These are phyloP conservation scores for Tetragnatha versicolor DNA, from an alignment of 1,140 invertebrate genomes.

Conservation along the genomic window DNA sequence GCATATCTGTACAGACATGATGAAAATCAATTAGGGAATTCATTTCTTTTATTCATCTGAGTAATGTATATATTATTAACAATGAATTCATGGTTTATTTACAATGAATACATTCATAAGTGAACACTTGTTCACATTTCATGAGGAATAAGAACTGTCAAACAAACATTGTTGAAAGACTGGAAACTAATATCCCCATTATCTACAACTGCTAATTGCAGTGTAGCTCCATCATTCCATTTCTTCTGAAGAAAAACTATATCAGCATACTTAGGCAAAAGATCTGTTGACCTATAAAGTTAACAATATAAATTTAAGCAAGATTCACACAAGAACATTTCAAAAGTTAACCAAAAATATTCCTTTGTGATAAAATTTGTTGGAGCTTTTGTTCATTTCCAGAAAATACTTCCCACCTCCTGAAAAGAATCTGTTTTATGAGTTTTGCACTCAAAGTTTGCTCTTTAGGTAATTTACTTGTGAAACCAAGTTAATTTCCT, in stretches of 20 bases:
- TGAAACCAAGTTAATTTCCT: too few relatives aligned
- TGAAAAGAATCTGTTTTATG: not conserved
- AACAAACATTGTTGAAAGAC: constrained; percentile 56
- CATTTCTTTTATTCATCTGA: too few relatives aligned
- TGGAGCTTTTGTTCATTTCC: too few relatives aligned
- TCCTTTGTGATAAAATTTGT: too few relatives aligned
- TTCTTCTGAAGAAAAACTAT: constrained; percentile 34
- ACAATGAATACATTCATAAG: too few relatives aligned
- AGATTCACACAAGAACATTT: not conserved
- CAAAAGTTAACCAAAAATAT: not conserved
- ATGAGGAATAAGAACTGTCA: constrained; percentile 43
- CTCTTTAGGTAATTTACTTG: too few relatives aligned
- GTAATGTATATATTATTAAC: too few relatives aligned
- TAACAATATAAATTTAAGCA: constrained; percentile 20
- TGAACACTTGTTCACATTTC: not conserved
- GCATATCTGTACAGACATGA: too few relatives aligned
- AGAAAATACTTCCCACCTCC: not conserved
- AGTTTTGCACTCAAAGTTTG: too few relatives aligned
- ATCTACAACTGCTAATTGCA: constrained; percentile 62
- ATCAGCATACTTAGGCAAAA: constrained; percentile 55
- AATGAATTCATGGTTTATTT: too few relatives aligned
- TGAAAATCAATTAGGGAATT: too few relatives aligned
- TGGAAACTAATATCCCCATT: constrained; percentile 62
- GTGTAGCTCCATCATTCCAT: constrained; percentile 57
- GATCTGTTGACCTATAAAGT: constrained; percentile 55